Evolutionary conservation across 2,797 vertebrate genomes (phyloP).

Genomic region (Lemur catta): DNA sequence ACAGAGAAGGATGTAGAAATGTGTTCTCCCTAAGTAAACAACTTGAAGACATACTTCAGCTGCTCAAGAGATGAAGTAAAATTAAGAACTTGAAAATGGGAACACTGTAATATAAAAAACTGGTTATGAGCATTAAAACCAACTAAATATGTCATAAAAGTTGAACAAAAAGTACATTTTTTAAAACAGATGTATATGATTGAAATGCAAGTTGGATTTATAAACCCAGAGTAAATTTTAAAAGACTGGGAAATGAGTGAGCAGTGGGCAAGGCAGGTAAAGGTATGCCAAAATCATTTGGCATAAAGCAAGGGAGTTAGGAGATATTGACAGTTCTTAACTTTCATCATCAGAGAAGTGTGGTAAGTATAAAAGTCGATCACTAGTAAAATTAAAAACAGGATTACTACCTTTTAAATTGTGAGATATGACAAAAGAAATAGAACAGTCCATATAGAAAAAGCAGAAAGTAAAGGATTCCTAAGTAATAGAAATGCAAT

Average conservation of each 20-base stretch:
- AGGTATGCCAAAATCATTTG: not conserved
- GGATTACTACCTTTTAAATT: slow-evolving; percentile 49
- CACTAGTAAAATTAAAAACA: slow-evolving; percentile 45
- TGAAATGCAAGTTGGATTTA: slow-evolving; percentile 43
- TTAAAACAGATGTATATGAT: not conserved
- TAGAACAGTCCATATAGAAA: not conserved
- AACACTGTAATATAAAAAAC: slow-evolving; percentile 36
- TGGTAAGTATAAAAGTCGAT: slow-evolving; percentile 26
- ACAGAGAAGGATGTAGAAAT: slow-evolving; percentile 35
- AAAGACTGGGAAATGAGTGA: slow-evolving; percentile 12
- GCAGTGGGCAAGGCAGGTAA: not conserved
- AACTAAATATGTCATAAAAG: slow-evolving; percentile 28
- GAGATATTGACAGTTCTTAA: not conserved
- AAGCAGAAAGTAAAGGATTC: slow-evolving; percentile 16
- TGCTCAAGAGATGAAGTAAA: slow-evolving; percentile 61
- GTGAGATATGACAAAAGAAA: not conserved
- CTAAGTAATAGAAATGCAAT: not conserved
- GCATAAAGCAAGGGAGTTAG: not conserved
- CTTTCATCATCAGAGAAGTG: slow-evolving; percentile 17
- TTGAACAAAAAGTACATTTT: not conserved
- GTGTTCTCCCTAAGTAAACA: slow-evolving; percentile 47
- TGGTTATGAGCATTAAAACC: slow-evolving; percentile 14
- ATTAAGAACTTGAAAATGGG: slow-evolving; percentile 53
- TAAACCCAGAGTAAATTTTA: slow-evolving; percentile 11
- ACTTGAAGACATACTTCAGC: slow-evolving; percentile 44